A percentile compares a stretch with the other conserved stretches of the same genome.
These are phyloP conservation scores for Drosophila persimilis DNA, from an alignment of 1,140 invertebrate genomes.

Conservation along the genomic window DNA sequence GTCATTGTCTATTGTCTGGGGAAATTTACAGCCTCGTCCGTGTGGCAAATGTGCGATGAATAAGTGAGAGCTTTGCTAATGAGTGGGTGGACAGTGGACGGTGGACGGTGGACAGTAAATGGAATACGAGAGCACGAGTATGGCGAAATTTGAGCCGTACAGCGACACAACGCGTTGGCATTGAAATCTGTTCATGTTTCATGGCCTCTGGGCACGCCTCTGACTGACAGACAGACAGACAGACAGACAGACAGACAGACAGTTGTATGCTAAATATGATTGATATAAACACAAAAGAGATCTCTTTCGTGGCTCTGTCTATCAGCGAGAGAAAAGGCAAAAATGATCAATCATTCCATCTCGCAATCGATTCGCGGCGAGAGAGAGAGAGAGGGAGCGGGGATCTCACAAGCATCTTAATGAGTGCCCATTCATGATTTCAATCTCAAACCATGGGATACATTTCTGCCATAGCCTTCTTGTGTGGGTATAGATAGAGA, in stretches of 20 bases:
- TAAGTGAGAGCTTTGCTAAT: slow-evolving; percentile 28
- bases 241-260: slow-evolving; percentile 40
- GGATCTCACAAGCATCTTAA: slow-evolving; percentile 15
- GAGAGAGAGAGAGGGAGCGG: slow-evolving; percentile 26
- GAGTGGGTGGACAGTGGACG: neutral
- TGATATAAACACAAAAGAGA: slow-evolving; percentile 53
- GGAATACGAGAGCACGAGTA: neutral
- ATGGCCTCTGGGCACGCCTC: slow-evolving; percentile 26
- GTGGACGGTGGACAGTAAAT: neutral
- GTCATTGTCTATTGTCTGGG: slow-evolving; percentile 69
- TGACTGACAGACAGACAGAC: slow-evolving; percentile 28
- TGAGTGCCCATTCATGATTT: slow-evolving; percentile 13
- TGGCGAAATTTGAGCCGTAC: slow-evolving; percentile 50
- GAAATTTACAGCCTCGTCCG: slow-evolving; percentile 54
- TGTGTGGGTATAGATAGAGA: too few relatives aligned
- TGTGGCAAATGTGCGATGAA: slow-evolving; percentile 43
- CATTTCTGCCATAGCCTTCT: neutral
- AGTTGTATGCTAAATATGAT: slow-evolving; percentile 76
- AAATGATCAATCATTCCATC: slow-evolving; percentile 34
- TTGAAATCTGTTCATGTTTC: slow-evolving; percentile 24
- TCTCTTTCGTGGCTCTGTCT: neutral
- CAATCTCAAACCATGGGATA: slow-evolving; percentile 20
- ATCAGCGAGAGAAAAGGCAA: neutral
- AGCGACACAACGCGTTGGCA: slow-evolving; percentile 25
- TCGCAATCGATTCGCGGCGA: slow-evolving; percentile 14